Evolutionary conservation across 2,797 vertebrate species (phyloP), one percentile per base, ranked within the genome.

Genomic region (Muscicapa comitata): DNA sequence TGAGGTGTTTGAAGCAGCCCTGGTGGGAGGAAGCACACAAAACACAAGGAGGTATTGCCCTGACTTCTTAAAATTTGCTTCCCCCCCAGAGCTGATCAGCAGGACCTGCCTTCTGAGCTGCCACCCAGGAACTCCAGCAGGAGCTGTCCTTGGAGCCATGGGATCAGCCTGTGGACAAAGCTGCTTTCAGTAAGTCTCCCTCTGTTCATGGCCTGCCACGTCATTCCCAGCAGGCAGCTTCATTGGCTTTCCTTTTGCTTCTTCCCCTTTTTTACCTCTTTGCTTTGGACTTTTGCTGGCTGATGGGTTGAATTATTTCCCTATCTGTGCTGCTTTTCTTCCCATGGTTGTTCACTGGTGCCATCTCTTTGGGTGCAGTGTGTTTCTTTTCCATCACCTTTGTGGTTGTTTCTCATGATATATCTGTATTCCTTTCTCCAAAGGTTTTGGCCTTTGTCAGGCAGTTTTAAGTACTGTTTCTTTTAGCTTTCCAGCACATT

Each of bases 221-320:
- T 25, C 25, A n/a, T 55, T 76, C 43, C 31, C 47, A 40, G 20
- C 42, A 59, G 48, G 38, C 26, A 74, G 4, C 37, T 77, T 54
- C n/a, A 26, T 9, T 2, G 0, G 4, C 40, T 74, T 68, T 89
- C 45, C 28, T 87, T 51, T 24, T 70, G 65, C 38, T 93, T n/a
- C 50, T 85, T 6, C 18, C 28, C 10, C 3, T 6, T 28, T 7
- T 0, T 0, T 1, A 8, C 9, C 17, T 12, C 17, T 19, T 47
- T 43, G 20, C 45, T 79, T n/a, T 17, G 61, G 55, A 45, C 25
- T 10, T 61, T 59, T 23, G 23, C 65, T 73, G 15, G 19, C 48
- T 85, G 33, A 71, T 83, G 19, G 23, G 16, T 29, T 57, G 63
- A 53, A 10, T 61, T n/a, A 16, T 75, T 77, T 59, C 47, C 19